Evolutionary conservation across 2,888 invertebrate genomes (phyloP).

Genomic region (Prosapia bicincta): DNA sequence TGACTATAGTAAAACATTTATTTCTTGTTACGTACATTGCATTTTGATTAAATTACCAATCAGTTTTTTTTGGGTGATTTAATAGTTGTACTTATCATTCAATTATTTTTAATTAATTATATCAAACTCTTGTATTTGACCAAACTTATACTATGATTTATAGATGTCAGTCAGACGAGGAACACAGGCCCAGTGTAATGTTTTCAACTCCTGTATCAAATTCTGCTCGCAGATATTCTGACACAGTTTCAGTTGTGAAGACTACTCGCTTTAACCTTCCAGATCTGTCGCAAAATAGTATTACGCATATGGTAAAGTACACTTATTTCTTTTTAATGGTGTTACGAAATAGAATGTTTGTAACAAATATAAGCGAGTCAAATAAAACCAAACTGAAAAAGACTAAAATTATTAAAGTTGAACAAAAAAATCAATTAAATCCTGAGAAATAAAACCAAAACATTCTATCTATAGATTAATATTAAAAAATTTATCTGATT

Average conservation of each 20-base stretch:
- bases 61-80: no score
- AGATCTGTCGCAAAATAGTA: slow-evolving; percentile 7
- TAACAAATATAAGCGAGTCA: neutral
- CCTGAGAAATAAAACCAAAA: no score
- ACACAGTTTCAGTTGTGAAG: slow-evolving; percentile 29
- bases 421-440: no score
- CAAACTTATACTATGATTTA: neutral
- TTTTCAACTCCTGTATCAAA: slow-evolving; percentile 71
- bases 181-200: slow-evolving; percentile 64
- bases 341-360: neutral
- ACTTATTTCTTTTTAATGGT: neutral
- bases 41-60: no score
- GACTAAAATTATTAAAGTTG: neutral
- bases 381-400: neutral
- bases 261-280: slow-evolving; percentile 28
- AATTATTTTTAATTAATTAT: no score
- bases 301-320: neutral
- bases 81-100: no score
- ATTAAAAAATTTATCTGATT: no score
- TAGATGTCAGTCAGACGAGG: slow-evolving; percentile 27
- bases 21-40: no score
- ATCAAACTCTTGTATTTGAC: no score
- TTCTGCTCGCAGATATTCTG: slow-evolving; percentile 28
- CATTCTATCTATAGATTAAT: no score
- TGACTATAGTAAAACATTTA: no score